Percentiles rank a stretch among this genome's conserved stretches.
Evolutionary conservation across 1,140 invertebrate species (phyloP).

Genomic region (Drosophila prosaltans): DNA sequence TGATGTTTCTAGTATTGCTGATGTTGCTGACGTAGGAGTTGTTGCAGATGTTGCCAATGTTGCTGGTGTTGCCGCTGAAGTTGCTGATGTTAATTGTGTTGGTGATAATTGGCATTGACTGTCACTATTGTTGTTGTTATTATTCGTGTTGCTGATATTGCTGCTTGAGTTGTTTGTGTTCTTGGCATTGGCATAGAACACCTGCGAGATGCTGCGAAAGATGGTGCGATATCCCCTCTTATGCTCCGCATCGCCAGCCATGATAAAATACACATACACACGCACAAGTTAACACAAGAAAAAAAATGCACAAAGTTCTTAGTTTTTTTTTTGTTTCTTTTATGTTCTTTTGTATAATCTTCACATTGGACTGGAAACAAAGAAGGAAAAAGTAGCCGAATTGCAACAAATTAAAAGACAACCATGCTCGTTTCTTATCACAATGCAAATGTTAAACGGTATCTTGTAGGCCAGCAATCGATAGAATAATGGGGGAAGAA

Average conservation of each 20-base stretch:
- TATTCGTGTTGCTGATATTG: constrained; percentile 9
- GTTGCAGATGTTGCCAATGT: constrained; percentile 17
- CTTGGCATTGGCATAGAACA: constrained; percentile 62
- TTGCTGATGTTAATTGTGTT: constrained; percentile 14
- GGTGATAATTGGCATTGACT: constrained; percentile 12
- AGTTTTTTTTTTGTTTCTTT: not conserved
- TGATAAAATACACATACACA: constrained; percentile 23
- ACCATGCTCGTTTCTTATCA: not conserved
- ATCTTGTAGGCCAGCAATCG: not conserved
- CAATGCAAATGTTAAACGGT: constrained; percentile 5
- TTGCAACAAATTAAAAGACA: not conserved
- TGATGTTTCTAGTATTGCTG: constrained; percentile 18
- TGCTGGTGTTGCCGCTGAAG: constrained; percentile 6
- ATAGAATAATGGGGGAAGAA: not conserved
- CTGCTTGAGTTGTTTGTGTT: constrained; percentile 14
- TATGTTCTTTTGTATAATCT: not conserved
- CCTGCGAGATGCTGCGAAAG: constrained; percentile 74
- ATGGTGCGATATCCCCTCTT: constrained; percentile 70
- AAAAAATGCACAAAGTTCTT: constrained; percentile 5
- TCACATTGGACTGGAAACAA: constrained; percentile 5
- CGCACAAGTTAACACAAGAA: constrained; percentile 5
- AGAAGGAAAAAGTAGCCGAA: not conserved
- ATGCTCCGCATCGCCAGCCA: constrained; percentile 65
- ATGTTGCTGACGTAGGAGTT: constrained; percentile 24
- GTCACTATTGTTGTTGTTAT: constrained; percentile 12